Conservation (phyloP, 2,113 vertebrate species). For the Pipra filicauda region DNA sequence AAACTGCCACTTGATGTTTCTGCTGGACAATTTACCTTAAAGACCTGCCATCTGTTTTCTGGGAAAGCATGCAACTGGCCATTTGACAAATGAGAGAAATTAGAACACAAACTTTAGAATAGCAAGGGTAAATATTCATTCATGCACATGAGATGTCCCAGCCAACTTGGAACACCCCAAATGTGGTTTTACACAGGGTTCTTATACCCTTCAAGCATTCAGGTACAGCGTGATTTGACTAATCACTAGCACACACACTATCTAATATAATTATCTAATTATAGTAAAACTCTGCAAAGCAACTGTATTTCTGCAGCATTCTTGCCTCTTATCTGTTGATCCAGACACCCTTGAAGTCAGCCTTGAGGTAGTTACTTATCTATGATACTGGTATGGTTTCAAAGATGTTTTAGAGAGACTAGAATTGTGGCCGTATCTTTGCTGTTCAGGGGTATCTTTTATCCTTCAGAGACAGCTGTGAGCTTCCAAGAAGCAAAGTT, state of each 20-base stretch:
- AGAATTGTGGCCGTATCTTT: neutral
- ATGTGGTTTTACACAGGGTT: neutral
- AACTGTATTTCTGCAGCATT: neutral
- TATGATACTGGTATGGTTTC: neutral
- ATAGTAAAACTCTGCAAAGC: neutral
- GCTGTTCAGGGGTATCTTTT: neutral
- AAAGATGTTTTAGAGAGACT: neutral
- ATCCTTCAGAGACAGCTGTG: neutral
- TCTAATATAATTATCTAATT: neutral
- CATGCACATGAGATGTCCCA: neutral
- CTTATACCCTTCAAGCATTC: neutral
- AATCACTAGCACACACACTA: neutral
- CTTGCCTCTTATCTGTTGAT: neutral
- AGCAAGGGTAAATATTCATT: neutral
- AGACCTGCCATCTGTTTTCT: neutral
- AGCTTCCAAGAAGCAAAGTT: neutral
- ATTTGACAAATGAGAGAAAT: fast-evolving
- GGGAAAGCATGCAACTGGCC: neutral
- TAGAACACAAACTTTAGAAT: neutral
- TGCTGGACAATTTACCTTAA: neutral
- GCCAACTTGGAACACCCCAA: neutral
- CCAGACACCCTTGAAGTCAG: neutral
- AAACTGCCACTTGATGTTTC: neutral
- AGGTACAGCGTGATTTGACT: neutral
- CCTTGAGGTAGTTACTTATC: neutral